Conservation (phyloP, 2,797 vertebrate genomes). For the Muscicapa comitata region DNA sequence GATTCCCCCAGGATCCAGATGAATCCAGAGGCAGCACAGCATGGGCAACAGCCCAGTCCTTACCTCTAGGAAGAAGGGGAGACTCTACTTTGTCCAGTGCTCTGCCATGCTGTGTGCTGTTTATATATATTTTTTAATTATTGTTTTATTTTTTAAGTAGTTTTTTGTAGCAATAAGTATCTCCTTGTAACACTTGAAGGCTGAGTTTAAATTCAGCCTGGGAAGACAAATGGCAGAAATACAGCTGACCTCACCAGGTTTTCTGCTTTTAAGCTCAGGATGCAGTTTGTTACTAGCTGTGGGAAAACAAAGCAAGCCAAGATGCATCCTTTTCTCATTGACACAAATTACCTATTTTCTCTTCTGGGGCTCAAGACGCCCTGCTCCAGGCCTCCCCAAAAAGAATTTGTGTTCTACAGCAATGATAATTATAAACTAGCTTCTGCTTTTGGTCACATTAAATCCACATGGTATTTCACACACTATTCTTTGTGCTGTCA, state of each 20-base stretch:
- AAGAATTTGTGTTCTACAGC: not conserved
- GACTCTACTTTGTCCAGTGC: not conserved
- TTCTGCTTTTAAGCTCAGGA: not conserved
- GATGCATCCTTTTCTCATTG: not conserved
- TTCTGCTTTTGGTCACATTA: not conserved
- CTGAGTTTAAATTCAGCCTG: not conserved
- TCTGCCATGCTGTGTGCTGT: not conserved
- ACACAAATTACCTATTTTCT: not conserved
- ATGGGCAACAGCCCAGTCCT: not conserved
- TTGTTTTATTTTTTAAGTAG: not conserved
- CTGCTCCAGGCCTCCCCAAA: not conserved
- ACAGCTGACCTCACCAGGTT: not conserved
- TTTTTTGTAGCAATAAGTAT: not conserved
- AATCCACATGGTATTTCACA: not conserved
- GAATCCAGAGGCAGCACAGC: rapidly evolving
- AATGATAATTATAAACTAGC: not conserved
- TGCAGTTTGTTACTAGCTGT: not conserved
- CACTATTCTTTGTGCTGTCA: not conserved
- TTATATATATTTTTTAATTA: too few species aligned
- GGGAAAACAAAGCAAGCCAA: not conserved
- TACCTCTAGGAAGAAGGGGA: not conserved
- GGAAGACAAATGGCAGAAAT: constrained; percentile 3
- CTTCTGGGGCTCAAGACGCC: not conserved
- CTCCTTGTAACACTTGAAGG: not conserved
- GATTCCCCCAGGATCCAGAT: not conserved